Base-by-base conservation (phyloP, 1,140 invertebrate species). In the Triops longicaudatus region DNA sequence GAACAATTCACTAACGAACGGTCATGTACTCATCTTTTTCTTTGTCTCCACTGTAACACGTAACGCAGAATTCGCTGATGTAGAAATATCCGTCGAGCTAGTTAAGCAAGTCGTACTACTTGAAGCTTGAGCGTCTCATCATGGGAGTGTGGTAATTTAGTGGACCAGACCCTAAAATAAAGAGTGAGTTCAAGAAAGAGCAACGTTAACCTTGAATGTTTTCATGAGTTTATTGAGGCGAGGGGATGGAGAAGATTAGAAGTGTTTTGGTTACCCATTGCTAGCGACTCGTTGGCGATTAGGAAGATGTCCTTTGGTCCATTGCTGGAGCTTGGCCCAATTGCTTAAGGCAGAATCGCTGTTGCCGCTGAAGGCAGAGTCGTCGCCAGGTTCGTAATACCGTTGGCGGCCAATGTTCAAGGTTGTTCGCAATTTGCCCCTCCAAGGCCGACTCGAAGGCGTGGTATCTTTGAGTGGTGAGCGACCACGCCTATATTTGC, bases 301-400 rank as follows among this genome's bases (percentile, higher is more conserved):
- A n/a, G 50, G 50, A 14, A 63, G 50, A 22, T 63, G 50, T 6
- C 50, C 50, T 63, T 63, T 63, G 50, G 50, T 14, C 50, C 50
- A 63, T 63, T 63, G 50, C 14, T 63, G 50, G 50, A 63, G 50
- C 22, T 63, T 63, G 50, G 50, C 50, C 50, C 50, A 63, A 63
- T 63, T 63, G 22, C 50, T 63, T 63, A n/a, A 14, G 50, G 50
- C 0, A 17, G 50, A 22, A 63, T 63, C 50, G 14, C 50, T 22
- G 6, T 14, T 22, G 50, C 50, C 14, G 6, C 50, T 2, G 17
- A 63, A 63, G 50, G 50, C 50, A 5, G 50, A n/a, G 50, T 63
- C 50, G 22, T 63, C 50, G 2, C 50, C 50, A 63, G 50, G 50
- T 63, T 63, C 17, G 22, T 63, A 63, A 63, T 63, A 63, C 14